These are phyloP conservation scores for Galeopterus variegatus DNA, from an alignment of 2,113 vertebrate genomes.

Conservation along the genomic window DNA sequence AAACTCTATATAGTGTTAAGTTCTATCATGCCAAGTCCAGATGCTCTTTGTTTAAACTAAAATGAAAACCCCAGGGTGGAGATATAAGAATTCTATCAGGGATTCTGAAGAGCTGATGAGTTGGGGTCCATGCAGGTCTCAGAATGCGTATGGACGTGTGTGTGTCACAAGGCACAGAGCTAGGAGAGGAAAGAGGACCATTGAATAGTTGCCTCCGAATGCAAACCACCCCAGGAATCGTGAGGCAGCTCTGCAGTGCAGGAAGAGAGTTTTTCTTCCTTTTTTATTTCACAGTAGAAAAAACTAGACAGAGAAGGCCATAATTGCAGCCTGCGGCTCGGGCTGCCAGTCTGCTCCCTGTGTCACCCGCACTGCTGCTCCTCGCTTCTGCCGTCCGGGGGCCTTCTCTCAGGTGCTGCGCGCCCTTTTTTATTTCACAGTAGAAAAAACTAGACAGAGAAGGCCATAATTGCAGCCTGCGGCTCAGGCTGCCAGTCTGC, in stretches of 20 bases:
- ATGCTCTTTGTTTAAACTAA: background rate
- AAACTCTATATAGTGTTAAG: no score
- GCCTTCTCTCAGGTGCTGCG: slow-evolving; percentile 77
- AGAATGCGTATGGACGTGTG: background rate
- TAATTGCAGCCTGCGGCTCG: slow-evolving; percentile 79
- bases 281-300: slow-evolving; percentile 59
- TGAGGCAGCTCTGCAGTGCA: slow-evolving; percentile 79
- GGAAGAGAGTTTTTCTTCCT: slow-evolving; percentile 63
- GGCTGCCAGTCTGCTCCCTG: slow-evolving; percentile 66
- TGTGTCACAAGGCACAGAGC: slow-evolving; percentile 48
- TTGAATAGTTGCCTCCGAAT: slow-evolving; percentile 78
- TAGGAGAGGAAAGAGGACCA: slow-evolving; percentile 60
- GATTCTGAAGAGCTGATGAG: background rate
- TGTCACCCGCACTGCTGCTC: slow-evolving; percentile 79
- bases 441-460: slow-evolving; percentile 79
- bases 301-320: slow-evolving; percentile 75
- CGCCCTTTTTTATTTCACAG: background rate
- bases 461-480: slow-evolving; percentile 77
- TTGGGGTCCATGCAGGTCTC: accelerated
- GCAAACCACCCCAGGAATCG: slow-evolving; percentile 79
- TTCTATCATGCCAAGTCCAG: background rate
- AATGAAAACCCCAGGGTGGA: background rate
- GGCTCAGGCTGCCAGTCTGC: slow-evolving; percentile 75
- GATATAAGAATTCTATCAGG: background rate
- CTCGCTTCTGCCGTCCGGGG: slow-evolving; percentile 73